Evolutionary conservation across 2,113 vertebrate species (phyloP), one percentile per base, ranked within the genome.

Genomic region (Rhea pennata): DNA sequence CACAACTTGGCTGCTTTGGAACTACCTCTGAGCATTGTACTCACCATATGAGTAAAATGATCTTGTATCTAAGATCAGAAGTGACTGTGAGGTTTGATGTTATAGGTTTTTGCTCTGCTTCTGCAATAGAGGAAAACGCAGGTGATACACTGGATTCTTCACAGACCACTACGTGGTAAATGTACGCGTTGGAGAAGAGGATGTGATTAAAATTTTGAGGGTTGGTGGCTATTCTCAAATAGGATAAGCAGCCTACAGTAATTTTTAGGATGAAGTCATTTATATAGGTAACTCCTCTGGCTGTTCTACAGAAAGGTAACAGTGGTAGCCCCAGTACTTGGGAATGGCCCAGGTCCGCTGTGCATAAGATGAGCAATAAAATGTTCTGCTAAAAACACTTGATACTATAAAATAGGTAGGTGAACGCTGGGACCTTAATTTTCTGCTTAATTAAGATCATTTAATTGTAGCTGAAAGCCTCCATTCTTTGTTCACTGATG

Each of bases 321-420:
- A 84, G 20, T 17, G 83, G 21, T 11, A 61, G 3, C 19, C 9
- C 71, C 6, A 23, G 2, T 69, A 89, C 23, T 21, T 21, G 6
- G 31, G 7, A 10, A 62, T 9, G 12, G 11, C 48, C 19, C 29
- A 39, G 33, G 22, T 50, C 61, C 39, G 39, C 54, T 46, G 64
- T n/a, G 33, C 6, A 70, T 58, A 66, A 58, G 44, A 58, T 22
- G 80, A 86, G 40, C 51, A 88, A 19, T 36, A 15, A 73, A 69
- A 69, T 0, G 0, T 27, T 56, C 10, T 61, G 20, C 27, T 69
- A 72, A 87, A 90, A 92, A 62, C 56, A 0, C 0, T 0, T 0
- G 5, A 50, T 58, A 8, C 11, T 2, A 13, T 56, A 53, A 76
- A 93, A 58, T 5, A 86, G 4, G 4, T 42, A 64, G 91, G 64